Conservation (phyloP, 53 echinoderm and acorn worm genomes). For the Glandiceps talaboti region DNA sequence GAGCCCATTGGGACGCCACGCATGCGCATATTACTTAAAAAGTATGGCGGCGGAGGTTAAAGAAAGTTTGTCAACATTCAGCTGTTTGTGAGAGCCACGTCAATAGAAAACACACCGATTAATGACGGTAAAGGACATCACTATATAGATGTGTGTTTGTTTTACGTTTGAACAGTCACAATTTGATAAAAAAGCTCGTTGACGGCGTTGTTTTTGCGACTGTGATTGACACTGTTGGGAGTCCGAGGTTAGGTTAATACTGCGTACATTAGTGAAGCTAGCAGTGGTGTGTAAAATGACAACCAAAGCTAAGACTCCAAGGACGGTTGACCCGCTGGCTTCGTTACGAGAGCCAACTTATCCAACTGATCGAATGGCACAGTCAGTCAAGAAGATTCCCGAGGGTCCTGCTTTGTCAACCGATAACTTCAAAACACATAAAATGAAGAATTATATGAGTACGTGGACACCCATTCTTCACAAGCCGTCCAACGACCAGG, state of each 20-base stretch:
- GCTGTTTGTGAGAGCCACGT: no score
- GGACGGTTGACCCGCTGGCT: constrained; percentile 13
- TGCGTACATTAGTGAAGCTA: background rate
- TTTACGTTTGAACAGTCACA: no score
- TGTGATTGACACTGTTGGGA: background rate
- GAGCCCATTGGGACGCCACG: background rate
- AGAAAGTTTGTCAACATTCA: no score
- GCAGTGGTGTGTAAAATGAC: no score
- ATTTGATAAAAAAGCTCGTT: no score
- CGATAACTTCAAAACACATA: constrained; percentile 52
- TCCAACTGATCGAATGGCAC: constrained; percentile 32
- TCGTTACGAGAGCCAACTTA: constrained; percentile 32
- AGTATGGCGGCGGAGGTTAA: background rate
- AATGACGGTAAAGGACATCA: no score
- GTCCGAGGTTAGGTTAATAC: background rate
- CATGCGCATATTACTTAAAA: background rate
- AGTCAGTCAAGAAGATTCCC: constrained; percentile 47
- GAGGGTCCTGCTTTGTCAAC: constrained; percentile 26
- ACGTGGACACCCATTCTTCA: constrained; percentile 79
- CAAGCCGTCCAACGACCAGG: constrained; percentile 90
- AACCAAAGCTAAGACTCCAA: constrained; percentile 7
- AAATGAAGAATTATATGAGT: constrained; percentile 58
- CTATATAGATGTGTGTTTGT: no score
- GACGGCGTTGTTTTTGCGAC: background rate
- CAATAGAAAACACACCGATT: no score